Evolutionary conservation across 2,888 invertebrate genomes (phyloP).

Genomic region (Sceliomorpha sp.): DNA sequence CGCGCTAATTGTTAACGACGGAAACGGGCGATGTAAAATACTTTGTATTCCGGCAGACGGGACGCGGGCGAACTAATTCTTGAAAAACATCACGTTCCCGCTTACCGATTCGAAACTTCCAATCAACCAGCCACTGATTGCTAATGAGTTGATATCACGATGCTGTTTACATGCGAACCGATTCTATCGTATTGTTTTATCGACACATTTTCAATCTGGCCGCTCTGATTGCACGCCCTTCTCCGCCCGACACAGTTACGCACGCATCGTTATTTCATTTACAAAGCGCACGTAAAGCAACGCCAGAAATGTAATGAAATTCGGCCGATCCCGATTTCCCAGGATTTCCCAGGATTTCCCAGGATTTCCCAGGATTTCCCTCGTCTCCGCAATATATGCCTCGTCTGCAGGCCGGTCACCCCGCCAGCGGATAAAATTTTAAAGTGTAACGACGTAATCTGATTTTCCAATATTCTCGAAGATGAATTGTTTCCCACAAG

Average conservation of each 20-base stretch:
- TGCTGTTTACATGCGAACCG: constrained; percentile 41
- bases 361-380: too few relatives aligned
- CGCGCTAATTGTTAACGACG: constrained; percentile 21
- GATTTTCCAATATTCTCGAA: constrained; percentile 17
- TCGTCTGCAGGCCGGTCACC: too few relatives aligned
- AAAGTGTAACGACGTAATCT: constrained; percentile 1
- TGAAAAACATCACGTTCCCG: constrained; percentile 49
- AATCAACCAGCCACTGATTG: constrained; percentile 46
- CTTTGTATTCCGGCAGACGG: constrained; percentile 25
- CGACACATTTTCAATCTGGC: constrained; percentile 41
- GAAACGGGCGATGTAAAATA: constrained; percentile 12
- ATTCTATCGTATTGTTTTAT: constrained; percentile 39
- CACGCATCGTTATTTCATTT: constrained; percentile 22
- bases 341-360: too few relatives aligned
- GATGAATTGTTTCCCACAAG: constrained; percentile 7
- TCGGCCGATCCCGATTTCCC: too few relatives aligned
- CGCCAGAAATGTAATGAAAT: too few relatives aligned
- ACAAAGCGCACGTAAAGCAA: too few relatives aligned
- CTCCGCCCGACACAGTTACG: constrained; percentile 19
- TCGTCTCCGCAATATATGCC: too few relatives aligned
- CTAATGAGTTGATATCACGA: constrained; percentile 42
- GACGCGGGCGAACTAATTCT: constrained; percentile 30
- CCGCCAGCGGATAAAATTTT: neutral
- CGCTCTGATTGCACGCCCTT: constrained; percentile 44
- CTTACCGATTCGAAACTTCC: constrained; percentile 13